Evolutionary conservation across 2,888 invertebrate genomes (phyloP).

Genomic region (Loripinus fragilis): DNA sequence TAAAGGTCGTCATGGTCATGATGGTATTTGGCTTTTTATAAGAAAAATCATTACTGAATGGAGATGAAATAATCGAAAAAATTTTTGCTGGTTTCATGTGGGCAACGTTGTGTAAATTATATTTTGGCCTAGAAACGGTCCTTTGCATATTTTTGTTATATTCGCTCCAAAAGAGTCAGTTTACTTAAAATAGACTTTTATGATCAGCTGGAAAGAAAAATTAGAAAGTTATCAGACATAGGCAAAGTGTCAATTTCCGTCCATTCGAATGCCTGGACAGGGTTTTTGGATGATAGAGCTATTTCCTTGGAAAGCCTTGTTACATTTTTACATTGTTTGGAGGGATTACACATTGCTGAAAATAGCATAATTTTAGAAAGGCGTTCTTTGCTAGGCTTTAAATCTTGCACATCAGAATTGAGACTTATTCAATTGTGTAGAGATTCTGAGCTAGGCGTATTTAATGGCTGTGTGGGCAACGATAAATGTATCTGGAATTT

Average conservation of each 20-base stretch:
- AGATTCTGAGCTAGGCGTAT: slow-evolving; percentile 9
- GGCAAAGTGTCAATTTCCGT: slow-evolving; percentile 19
- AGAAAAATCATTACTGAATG: background rate
- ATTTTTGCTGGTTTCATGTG: slow-evolving; percentile 7
- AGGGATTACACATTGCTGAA: background rate
- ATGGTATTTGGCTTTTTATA: slow-evolving; percentile 24
- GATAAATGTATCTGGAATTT: slow-evolving; percentile 6
- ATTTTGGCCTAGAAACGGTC: background rate
- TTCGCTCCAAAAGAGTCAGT: slow-evolving; percentile 29
- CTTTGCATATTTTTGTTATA: slow-evolving; percentile 25
- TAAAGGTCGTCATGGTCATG: slow-evolving; percentile 15
- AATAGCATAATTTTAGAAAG: background rate
- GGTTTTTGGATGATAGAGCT: background rate
- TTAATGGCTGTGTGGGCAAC: slow-evolving; percentile 15
- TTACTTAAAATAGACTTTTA: slow-evolving; percentile 26
- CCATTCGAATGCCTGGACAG: slow-evolving; percentile 22
- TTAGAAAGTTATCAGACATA: slow-evolving; percentile 1
- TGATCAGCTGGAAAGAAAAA: slow-evolving; percentile 18
- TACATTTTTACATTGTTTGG: slow-evolving; percentile 18
- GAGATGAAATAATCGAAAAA: slow-evolving; percentile 9
- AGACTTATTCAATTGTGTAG: slow-evolving; percentile 12
- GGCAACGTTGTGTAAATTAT: slow-evolving; percentile 15
- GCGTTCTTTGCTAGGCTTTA: background rate
- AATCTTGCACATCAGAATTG: background rate
- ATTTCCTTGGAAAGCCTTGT: background rate